A percentile compares a stretch with the other conserved stretches of the same genome.
These are phyloP conservation scores for Caenorhabditis latens DNA, from an alignment of 1,140 invertebrate species.

Conservation along the genomic window DNA sequence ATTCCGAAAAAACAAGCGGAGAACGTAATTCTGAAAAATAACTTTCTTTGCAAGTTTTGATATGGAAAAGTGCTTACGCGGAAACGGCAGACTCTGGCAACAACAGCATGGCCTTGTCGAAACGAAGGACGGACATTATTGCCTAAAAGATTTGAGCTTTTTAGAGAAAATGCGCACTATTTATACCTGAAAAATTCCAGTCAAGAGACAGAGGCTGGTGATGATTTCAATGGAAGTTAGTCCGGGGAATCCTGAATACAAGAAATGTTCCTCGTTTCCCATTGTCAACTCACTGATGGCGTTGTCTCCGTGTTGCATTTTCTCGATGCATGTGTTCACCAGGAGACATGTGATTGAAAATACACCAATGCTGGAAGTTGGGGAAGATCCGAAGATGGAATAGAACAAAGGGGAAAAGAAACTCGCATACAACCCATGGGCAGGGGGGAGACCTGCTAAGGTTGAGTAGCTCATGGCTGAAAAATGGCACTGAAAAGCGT, in stretches of 20 bases:
- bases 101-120: conserved; percentile 63
- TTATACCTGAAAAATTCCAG: conserved; percentile 57
- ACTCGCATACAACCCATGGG: conserved; percentile 79
- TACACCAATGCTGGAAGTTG: conserved; percentile 79
- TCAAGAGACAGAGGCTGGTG: conserved; percentile 25
- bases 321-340: conserved; percentile 36
- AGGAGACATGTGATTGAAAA: conserved; percentile 79
- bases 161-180: not conserved
- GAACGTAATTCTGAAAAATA: conserved; percentile 44
- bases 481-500: not conserved
- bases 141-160: conserved; percentile 50
- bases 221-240: conserved; percentile 8
- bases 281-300: conserved; percentile 71
- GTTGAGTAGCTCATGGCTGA: conserved; percentile 78
- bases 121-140: conserved; percentile 57
- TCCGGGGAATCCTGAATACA: not conserved
- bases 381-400: conserved; percentile 79
- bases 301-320: not conserved
- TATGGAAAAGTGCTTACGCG: not conserved
- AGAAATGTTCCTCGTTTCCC: not conserved
- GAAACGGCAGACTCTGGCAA: conserved; percentile 63
- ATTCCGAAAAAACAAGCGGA: conserved; percentile 58
- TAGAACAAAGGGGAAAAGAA: conserved; percentile 79
- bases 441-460: conserved; percentile 78
- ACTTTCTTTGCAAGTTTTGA: not conserved